A percentile compares a stretch with the other conserved stretches of the same genome.
Conservation (phyloP, 2,888 invertebrate species). For the Mylabris sibirica region DNA sequence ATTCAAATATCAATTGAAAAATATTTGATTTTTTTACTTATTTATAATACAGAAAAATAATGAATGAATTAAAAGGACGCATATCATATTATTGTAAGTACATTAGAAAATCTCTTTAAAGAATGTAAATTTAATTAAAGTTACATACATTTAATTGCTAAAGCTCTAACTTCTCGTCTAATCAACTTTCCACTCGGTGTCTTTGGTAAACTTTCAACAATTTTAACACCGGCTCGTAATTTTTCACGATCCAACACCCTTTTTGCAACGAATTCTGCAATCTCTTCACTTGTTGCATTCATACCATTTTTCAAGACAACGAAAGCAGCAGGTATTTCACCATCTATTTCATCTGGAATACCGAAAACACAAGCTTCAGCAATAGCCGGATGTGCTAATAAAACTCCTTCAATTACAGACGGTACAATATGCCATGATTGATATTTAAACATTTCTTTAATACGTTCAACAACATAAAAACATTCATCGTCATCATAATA, state of each 20-base stretch:
- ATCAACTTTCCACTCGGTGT: conserved; percentile 46
- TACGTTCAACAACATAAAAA: conserved; percentile 62
- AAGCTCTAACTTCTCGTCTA: neutral
- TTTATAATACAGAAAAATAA: too few species aligned
- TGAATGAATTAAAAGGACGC: too few species aligned
- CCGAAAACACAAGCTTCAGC: conserved; percentile 46
- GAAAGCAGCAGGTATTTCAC: conserved; percentile 44
- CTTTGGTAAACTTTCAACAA: conserved; percentile 43
- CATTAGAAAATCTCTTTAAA: too few species aligned
- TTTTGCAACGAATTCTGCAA: conserved; percentile 42
- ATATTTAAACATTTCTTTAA: conserved; percentile 64
- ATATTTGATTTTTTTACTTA: too few species aligned
- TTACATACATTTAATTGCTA: neutral
- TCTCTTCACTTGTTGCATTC: conserved; percentile 30
- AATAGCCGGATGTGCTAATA: conserved; percentile 48
- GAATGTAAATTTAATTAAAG: neutral
- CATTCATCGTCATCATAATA: conserved; percentile 62
- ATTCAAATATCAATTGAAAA: too few species aligned
- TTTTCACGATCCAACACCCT: conserved; percentile 45
- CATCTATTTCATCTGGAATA: conserved; percentile 45
- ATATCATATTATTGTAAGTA: too few species aligned
- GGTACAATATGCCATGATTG: conserved; percentile 60
- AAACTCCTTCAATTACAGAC: conserved; percentile 42
- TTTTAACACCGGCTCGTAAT: conserved; percentile 47
- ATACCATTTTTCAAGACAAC: conserved; percentile 36